Percentiles rank a stretch among this genome's conserved stretches.
These are phyloP conservation scores for Gallinago paraguaiae DNA, from an alignment of 2,113 vertebrate species.

Conservation along the genomic window DNA sequence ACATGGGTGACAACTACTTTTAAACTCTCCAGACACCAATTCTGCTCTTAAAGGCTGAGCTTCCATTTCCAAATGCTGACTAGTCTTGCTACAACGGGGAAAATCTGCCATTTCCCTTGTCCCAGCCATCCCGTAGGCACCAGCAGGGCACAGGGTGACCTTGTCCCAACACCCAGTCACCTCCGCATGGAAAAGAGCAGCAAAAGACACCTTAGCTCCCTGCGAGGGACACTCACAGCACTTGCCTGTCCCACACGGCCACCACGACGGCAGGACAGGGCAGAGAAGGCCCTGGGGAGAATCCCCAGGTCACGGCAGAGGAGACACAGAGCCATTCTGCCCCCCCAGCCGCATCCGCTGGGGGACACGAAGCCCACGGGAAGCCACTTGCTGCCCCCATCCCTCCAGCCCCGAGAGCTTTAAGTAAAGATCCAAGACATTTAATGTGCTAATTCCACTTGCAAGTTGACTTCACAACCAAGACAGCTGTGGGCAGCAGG, in stretches of 20 bases:
- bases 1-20: background rate
- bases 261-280: rapidly evolving
- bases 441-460: background rate
- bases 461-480: background rate
- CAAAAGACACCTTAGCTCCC: background rate
- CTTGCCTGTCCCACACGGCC: rapidly evolving
- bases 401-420: background rate
- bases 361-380: background rate
- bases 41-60: background rate
- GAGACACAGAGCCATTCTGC: background rate
- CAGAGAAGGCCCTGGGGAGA: background rate
- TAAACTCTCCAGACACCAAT: background rate
- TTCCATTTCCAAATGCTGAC: background rate
- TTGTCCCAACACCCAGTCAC: background rate
- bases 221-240: rapidly evolving
- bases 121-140: background rate
- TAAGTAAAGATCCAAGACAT: background rate
- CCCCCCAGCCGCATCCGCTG: background rate
- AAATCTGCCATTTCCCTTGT: background rate
- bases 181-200: background rate
- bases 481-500: background rate
- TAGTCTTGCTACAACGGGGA: too few species aligned
- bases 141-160: background rate
- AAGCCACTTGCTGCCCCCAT: background rate
- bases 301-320: background rate